Conservation (phyloP, 2,113 vertebrate species). For the Oenanthe oenanthe region DNA sequence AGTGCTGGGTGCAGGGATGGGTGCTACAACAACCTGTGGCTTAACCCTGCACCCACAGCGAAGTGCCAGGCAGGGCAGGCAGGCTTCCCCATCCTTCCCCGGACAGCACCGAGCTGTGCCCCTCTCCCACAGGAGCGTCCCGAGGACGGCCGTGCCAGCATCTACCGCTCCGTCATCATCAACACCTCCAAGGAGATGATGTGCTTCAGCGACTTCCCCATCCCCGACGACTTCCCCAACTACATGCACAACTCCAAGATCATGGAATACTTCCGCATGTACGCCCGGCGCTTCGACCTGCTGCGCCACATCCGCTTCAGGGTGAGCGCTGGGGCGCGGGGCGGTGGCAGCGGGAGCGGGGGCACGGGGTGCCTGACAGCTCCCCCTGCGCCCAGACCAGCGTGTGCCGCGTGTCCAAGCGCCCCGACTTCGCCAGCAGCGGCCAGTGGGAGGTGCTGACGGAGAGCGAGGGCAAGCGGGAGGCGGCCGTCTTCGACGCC, state of each 20-base stretch:
- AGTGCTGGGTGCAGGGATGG: not conserved
- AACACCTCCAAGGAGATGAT: constrained; percentile 95
- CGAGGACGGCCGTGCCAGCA: constrained; percentile 75
- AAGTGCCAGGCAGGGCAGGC: not conserved
- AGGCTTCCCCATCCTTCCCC: fast-evolving
- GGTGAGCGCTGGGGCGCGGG: constrained; percentile 57
- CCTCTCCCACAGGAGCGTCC: constrained; percentile 57
- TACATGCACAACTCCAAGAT: constrained; percentile 80
- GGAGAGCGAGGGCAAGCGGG: too few species aligned
- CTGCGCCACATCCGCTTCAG: constrained; percentile 79
- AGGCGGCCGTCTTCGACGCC: too few species aligned
- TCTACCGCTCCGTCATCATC: constrained; percentile 85
- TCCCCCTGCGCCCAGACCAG: not conserved
- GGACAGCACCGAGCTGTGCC: fast-evolving
- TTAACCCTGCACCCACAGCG: not conserved
- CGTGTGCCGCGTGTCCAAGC: too few species aligned
- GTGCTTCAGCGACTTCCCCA: constrained; percentile 91
- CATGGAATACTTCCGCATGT: constrained; percentile 86
- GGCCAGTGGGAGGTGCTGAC: too few species aligned
- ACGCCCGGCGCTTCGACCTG: constrained; percentile 83
- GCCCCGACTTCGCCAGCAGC: too few species aligned
- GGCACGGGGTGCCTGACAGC: not conserved
- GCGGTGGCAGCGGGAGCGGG: fast-evolving
- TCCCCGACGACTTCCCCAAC: constrained; percentile 87
- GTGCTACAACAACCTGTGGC: not conserved